These are phyloP conservation scores for Anguilla rostrata DNA, from an alignment of 2,113 vertebrate genomes.

Conservation along the genomic window DNA sequence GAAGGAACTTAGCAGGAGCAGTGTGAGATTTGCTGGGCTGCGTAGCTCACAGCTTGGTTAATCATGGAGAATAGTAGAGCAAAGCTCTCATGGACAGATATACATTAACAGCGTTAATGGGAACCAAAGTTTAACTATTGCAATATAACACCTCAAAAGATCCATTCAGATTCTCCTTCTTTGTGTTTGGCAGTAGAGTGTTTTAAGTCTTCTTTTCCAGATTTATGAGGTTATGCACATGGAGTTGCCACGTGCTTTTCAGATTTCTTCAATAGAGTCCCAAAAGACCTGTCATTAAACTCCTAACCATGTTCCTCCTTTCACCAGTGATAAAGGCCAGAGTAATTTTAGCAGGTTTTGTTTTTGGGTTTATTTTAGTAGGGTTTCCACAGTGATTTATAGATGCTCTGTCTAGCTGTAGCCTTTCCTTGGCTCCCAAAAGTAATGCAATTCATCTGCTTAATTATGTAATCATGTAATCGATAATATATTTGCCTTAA, in stretches of 20 bases:
- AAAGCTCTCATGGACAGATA: too few species aligned
- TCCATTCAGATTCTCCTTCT: too few species aligned
- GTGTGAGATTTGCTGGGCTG: too few species aligned
- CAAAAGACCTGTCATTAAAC: not conserved
- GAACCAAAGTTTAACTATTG: too few species aligned
- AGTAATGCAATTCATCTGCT: conserved; percentile 15
- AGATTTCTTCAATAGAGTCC: not conserved
- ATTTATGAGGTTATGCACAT: not conserved
- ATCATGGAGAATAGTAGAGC: too few species aligned
- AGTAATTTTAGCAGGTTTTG: not conserved
- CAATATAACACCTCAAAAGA: too few species aligned
- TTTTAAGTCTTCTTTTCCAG: too few species aligned
- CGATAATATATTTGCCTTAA: not conserved
- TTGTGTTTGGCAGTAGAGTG: too few species aligned
- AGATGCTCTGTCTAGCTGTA: conserved; percentile 11
- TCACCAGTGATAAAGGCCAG: not conserved
- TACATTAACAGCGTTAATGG: too few species aligned
- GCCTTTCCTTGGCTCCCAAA: conserved; percentile 10
- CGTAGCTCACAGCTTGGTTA: too few species aligned
- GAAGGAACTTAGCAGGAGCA: too few species aligned
- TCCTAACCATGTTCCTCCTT: not conserved
- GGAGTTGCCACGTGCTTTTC: not conserved
- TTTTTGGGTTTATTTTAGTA: not conserved
- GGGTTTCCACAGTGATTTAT: not conserved
- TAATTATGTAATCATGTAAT: conserved; percentile 21